Base-by-base conservation (phyloP, 2,888 invertebrate genomes). In the Tenthredo distinguenda region DNA sequence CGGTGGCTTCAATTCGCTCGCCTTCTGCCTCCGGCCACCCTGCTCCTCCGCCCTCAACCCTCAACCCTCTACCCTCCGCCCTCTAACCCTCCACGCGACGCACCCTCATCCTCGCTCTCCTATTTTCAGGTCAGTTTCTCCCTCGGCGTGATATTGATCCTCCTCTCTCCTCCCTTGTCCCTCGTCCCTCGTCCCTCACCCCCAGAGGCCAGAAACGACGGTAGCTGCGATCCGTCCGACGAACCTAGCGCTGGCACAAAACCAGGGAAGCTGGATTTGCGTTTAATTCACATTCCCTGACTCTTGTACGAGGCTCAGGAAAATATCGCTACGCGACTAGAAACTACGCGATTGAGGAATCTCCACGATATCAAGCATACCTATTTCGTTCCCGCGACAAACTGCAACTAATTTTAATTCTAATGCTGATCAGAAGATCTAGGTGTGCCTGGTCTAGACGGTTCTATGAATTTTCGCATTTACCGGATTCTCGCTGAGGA, bases 81-180 rank as follows among this genome's bases (percentile, higher is more conserved):
- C 81, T 21, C 65, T 89, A 90, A 91, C 90, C 89, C 90, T 88
- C 89, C 88, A 87, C 88, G 88, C 89, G 87, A 88, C 88, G 87
- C 86, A 85, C 84, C 81, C 87, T 89, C 86, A 88, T 88, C 89
- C 87, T 87, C 89, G 87, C 88, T 87, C 88, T 81, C 82, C 84
- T 87, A 88, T 88, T 88, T 89, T 91, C 90, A 89, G 90, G 89
- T 89, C 89, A 88, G 89, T 90, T 88, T 90, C 91, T 90, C 91
- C 91, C 91, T 91, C 90, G 89, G 88, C 89, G 88, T 91, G 91
- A 92, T 92, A 92, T 92, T 91, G 92, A 92, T 92, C 92, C 92
- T 91, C 89, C 87, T 81, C 85, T 62, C 82, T 40, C 72, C 21
- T n/a, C 84, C 31, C 72, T 62, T 26, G 5, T 40, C 65, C 68